Base-by-base conservation (phyloP, 2,888 invertebrate species). In the Suillia variegata region DNA sequence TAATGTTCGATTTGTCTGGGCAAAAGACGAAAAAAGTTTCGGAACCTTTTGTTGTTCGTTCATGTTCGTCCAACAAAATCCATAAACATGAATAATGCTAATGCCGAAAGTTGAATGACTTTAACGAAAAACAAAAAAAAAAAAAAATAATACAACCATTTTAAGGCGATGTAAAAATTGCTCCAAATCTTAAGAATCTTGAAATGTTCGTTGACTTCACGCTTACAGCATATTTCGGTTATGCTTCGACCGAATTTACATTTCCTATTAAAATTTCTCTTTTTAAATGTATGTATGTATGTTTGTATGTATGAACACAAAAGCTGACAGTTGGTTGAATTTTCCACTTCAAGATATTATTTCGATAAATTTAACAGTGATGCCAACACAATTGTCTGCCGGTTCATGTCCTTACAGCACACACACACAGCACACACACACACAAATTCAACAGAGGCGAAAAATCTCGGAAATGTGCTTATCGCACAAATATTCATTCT, bases 271-370 rank as follows among this genome's bases (percentile, higher is more conserved):
- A n/a, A n/a, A n/a, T 42, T 58, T 58, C 42, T 10, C 10, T 26
- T 26, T 10, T 26, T 26, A 6, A 10, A 26, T 26, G 26, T 26
- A 26, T 26, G 5, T 26, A 26, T 26, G n/a, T n/a, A n/a, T n/a
- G n/a, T 31, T 31, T 31, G 6, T 8, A 31, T 31, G 31, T 12
- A 8, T 31, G 31, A 31, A 31, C 31, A 38, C n/a, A 38, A 38
- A n/a, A 10, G 15, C 38, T 12, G 31, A 6, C 12, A 12, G 6
- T 6, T 12, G 38, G 15, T 52, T 45, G 51, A 2, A 50, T 45
- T 51, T 52, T 51, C 26, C 31, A 47, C 47, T 53, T n/a, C 53
- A 71, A 68, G 63, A 75, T 74, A 76, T 76, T 74, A 75, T 75
- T 75, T 73, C 73, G 73, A 76, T 73, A 76, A 73, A 73, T 45